These are phyloP conservation scores for Hypomesus transpacificus DNA, from an alignment of 2,113 vertebrate species.

Conservation along the genomic window DNA sequence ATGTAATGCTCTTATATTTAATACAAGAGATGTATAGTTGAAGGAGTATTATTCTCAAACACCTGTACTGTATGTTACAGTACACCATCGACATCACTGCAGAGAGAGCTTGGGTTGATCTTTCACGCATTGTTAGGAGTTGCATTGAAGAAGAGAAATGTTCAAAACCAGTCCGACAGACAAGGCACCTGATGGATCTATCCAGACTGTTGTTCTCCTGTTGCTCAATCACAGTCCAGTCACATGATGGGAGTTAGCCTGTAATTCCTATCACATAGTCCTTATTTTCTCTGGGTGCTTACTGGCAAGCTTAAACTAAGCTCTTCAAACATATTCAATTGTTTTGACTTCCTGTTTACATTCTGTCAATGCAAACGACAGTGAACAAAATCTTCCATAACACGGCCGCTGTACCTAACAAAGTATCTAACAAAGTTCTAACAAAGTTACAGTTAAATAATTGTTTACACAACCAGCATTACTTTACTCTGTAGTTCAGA, in stretches of 20 bases:
- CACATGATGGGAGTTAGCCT: slow-evolving; percentile 25
- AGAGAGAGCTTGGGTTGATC: too few relatives aligned
- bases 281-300: slow-evolving; percentile 18
- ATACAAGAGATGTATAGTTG: too few relatives aligned
- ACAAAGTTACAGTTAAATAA: background rate
- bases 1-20: too few relatives aligned
- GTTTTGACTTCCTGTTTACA: slow-evolving; percentile 10
- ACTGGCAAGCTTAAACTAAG: slow-evolving; percentile 24
- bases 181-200: too few relatives aligned
- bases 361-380: slow-evolving; percentile 16
- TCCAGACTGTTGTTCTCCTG: slow-evolving; percentile 7
- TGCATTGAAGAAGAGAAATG: too few relatives aligned
- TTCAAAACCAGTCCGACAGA: background rate
- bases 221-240: slow-evolving; percentile 37
- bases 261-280: slow-evolving; percentile 36
- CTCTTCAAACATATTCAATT: slow-evolving; percentile 17
- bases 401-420: background rate
- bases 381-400: slow-evolving; percentile 15
- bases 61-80: too few relatives aligned
- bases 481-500: too few relatives aligned
- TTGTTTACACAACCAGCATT: background rate
- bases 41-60: slow-evolving; percentile 25
- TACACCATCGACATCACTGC: too few relatives aligned
- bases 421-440: too few relatives aligned
- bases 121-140: too few relatives aligned